Percentiles rank a stretch among this genome's conserved stretches.
These are phyloP conservation scores for Sphenodon punctatus DNA, from an alignment of 2,797 vertebrate genomes.

Conservation along the genomic window DNA sequence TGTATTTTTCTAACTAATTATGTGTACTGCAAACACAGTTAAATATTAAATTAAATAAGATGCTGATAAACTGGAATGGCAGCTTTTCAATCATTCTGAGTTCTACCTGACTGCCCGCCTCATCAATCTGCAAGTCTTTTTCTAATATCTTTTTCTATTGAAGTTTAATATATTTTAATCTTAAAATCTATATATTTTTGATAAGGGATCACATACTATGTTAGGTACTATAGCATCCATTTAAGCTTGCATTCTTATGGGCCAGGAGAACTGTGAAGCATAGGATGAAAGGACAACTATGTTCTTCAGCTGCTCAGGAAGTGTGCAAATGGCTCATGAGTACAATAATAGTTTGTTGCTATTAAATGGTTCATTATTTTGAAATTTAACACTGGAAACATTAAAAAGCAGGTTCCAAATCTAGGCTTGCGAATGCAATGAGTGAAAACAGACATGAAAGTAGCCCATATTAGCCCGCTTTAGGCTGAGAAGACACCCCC, in stretches of 20 bases:
- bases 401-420: no score
- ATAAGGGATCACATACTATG: not conserved
- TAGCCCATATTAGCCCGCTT: no score
- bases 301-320: not conserved
- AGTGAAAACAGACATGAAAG: no score
- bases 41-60: slow-evolving; percentile 62
- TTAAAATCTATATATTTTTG: slow-evolving; percentile 1
- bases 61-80: slow-evolving; percentile 63
- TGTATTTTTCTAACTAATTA: slow-evolving; percentile 69
- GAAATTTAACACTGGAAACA: no score
- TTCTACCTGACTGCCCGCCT: slow-evolving; percentile 54
- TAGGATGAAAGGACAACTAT: not conserved
- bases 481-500: no score
- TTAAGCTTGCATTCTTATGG: no score
- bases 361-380: no score
- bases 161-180: not conserved
- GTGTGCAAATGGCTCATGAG: not conserved
- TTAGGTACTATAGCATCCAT: not conserved
- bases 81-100: slow-evolving; percentile 56
- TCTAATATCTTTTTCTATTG: not conserved
- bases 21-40: slow-evolving; percentile 58
- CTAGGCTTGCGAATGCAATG: no score
- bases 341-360: no score
- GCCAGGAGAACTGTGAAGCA: not conserved
- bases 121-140: slow-evolving; percentile 7